phyloP scores from a whole-genome alignment of 2,797 vertebrate genomes.

The Sphenopsis melanotis region DNA sequence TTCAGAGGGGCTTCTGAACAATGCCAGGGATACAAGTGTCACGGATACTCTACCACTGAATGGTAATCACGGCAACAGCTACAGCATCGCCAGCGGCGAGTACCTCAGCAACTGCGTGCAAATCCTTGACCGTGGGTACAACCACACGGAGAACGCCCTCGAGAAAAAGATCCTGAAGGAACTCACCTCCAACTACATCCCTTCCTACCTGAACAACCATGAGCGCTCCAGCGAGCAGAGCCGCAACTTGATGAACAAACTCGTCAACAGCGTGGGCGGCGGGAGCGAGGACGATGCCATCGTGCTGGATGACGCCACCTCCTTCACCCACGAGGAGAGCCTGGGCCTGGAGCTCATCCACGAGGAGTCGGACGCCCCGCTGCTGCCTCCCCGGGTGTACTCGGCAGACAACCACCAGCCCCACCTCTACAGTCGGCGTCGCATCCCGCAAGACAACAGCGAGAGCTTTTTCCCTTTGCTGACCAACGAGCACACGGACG shows the following conservation, averaged over 20 bases:
- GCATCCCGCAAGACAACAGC: constrained; percentile 94
- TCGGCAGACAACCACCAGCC: constrained; percentile 84
- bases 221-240: constrained; percentile 91
- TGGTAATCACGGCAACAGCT: constrained; percentile 99
- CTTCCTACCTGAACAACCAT: constrained; percentile 97
- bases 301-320: constrained; percentile 80
- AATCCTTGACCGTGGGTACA: constrained; percentile 95
- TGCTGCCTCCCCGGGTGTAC: constrained; percentile 85
- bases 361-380: constrained; percentile 89
- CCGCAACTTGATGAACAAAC: constrained; percentile 95
- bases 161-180: constrained; percentile 99
- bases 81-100: constrained; percentile 93
- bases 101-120: constrained; percentile 99
- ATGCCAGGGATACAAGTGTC: constrained; percentile 99
- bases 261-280: constrained; percentile 91
- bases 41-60: constrained; percentile 99
- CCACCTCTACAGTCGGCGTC: constrained; percentile 83
- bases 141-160: constrained; percentile 93
- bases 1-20: constrained; percentile 99
- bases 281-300: constrained; percentile 85
- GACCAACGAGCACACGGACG: constrained; percentile 89
- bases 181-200: constrained; percentile 97
- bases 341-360: constrained; percentile 92
- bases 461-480: constrained; percentile 97
- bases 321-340: constrained; percentile 88